Percentiles rank a stretch among this genome's conserved stretches.
Evolutionary conservation across 2,797 vertebrate species (phyloP).

Genomic region (Neostethus bicornis): DNA sequence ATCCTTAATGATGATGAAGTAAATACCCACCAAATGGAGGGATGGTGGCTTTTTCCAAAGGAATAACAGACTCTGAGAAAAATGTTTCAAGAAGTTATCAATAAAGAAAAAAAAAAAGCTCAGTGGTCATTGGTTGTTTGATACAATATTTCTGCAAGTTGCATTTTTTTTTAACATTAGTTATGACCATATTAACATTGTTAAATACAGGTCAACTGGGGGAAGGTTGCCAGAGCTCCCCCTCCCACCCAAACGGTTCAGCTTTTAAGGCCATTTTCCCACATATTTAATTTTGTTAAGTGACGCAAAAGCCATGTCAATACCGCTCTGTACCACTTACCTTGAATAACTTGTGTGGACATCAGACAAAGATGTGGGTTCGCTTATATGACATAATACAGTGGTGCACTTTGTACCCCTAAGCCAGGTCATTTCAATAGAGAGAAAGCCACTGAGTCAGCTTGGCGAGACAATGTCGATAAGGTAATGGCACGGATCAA

Average conservation of each 20-base stretch:
- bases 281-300: constrained; percentile 79
- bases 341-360: constrained; percentile 66
- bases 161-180: constrained; percentile 2
- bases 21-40: constrained; percentile 63
- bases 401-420: constrained; percentile 70
- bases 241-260: constrained; percentile 46
- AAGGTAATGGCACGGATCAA: constrained; percentile 91
- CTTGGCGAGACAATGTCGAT: constrained; percentile 82
- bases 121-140: not conserved
- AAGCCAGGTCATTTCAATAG: constrained; percentile 74
- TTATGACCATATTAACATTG: not conserved
- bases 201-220: constrained; percentile 26
- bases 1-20: constrained; percentile 77
- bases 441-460: constrained; percentile 84
- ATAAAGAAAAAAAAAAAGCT: not conserved
- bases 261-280: constrained; percentile 67
- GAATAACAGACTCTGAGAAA: constrained; percentile 49
- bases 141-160: not conserved
- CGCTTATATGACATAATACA: constrained; percentile 74
- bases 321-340: constrained; percentile 74
- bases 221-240: constrained; percentile 16
- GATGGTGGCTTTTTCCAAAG: constrained; percentile 59
- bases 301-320: constrained; percentile 72
- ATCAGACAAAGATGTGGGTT: constrained; percentile 67
- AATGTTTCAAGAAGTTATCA: constrained; percentile 18